Evolutionary conservation across 2,113 vertebrate species (phyloP), one percentile per base, ranked within the genome.

Genomic region (Istiophorus platypterus): DNA sequence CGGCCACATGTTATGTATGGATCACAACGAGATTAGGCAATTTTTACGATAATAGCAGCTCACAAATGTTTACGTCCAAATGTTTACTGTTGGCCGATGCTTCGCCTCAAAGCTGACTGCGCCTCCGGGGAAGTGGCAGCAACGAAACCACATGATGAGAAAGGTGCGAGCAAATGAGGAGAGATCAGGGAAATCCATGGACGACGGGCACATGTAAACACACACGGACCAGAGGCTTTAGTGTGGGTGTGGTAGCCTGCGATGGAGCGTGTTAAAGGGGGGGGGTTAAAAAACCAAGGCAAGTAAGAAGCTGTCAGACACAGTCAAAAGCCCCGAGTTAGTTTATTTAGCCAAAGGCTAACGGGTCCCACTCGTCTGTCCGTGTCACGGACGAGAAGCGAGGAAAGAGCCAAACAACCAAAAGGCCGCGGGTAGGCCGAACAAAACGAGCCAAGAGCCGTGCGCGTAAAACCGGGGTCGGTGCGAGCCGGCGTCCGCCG

Each of bases 281-380:
- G 29, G 65, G 3, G 3, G 20, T 24, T 24, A 2, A 22, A 34
- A 34, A 34, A 34, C 4, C 27, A 12, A 39, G 27, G 11, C 14
- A 12, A 24, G 0, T 1, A 4, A 67, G 20, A 8, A 57, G 67
- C 67, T 69, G 72, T 81, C 45, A 66, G 29, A 17, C 57, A 52
- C 62, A 76, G 15, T 31, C 27, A 41, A 29, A 47, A 2, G n/a
- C 11, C 10, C 8, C 41, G 3, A 2, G 7, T 62, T 63, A 3
- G 45, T 54, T 65, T 37, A n/a, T 34, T 66, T 62, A 79, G 69
- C 84, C 0, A 18, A 26, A 12, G 29, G 77, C 74, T 56, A 76
- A 76, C n/a, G 3, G 5, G 7, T 14, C 68, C 10, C n/a, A 29
- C 9, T 3, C 14, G 2, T 51, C 1, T n/a, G n/a, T 51, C 24